Conservation (phyloP, 1,140 invertebrate genomes). For the Yoshiicerus persimilis region DNA sequence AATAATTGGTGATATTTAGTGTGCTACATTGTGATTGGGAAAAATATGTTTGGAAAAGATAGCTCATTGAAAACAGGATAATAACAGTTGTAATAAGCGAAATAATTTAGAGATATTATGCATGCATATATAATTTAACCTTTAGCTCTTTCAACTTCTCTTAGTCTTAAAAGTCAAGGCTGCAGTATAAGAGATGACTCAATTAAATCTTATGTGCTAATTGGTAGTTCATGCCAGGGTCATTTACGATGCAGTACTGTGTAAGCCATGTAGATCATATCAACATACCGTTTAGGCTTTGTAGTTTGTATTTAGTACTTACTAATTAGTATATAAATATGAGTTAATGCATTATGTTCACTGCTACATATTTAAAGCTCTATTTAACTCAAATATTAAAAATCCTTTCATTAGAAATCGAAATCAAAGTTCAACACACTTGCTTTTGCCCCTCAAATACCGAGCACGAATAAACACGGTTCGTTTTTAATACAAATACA, state of each 20-base stretch:
- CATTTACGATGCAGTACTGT: neutral
- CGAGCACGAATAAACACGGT: neutral
- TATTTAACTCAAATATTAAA: neutral
- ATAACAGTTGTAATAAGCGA: too few species aligned
- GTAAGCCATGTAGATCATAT: neutral
- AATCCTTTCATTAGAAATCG: neutral
- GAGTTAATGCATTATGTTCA: neutral
- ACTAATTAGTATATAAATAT: neutral
- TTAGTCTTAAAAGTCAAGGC: conserved; percentile 3
- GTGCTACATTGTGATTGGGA: too few species aligned
- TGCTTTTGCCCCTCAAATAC: neutral
- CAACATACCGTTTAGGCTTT: neutral
- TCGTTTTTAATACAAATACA: neutral
- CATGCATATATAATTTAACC: neutral
- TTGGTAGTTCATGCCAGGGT: neutral
- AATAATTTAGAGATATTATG: too few species aligned
- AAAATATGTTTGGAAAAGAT: too few species aligned
- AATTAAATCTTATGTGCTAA: neutral
- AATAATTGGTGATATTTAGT: too few species aligned
- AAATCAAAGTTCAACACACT: neutral
- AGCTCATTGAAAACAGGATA: too few species aligned
- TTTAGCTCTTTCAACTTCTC: neutral
- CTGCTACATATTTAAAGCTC: neutral
- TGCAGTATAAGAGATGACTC: neutral
- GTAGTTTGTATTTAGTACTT: neutral